Evolutionary conservation across 2,888 invertebrate genomes (phyloP).

Genomic region (Scaptomyza flava): DNA sequence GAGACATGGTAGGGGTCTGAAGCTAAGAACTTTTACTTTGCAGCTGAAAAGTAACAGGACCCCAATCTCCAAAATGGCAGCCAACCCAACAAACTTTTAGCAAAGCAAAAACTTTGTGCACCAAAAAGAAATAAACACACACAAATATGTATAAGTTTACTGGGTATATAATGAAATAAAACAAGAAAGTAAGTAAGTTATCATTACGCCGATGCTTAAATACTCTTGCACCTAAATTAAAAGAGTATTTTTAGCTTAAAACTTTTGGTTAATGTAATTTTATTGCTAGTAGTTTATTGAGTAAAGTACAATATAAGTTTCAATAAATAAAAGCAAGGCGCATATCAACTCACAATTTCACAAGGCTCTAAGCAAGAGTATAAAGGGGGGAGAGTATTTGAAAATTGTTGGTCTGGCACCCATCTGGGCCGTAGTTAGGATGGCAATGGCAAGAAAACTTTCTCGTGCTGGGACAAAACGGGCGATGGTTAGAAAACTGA

Average conservation of each 20-base stretch:
- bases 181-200: slow-evolving; percentile 29
- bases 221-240: slow-evolving; percentile 14
- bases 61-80: slow-evolving; percentile 58
- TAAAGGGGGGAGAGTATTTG: slow-evolving; percentile 35
- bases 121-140: slow-evolving; percentile 65
- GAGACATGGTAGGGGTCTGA: slow-evolving; percentile 16
- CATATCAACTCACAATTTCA: neutral
- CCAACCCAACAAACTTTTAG: slow-evolving; percentile 66
- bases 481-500: slow-evolving; percentile 55
- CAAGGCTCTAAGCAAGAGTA: neutral
- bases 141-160: slow-evolving; percentile 51
- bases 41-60: slow-evolving; percentile 68
- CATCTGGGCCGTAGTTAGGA: slow-evolving; percentile 17
- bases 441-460: slow-evolving; percentile 71
- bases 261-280: too few species aligned
- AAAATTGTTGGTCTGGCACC: slow-evolving; percentile 45
- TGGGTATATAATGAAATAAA: slow-evolving; percentile 42
- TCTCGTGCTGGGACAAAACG: slow-evolving; percentile 62
- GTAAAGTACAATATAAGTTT: too few species aligned
- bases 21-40: slow-evolving; percentile 80
- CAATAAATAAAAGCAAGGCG: too few species aligned
- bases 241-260: neutral
- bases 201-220: neutral
- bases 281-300: too few species aligned
- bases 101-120: slow-evolving; percentile 68